phyloP scores from a whole-genome alignment of 2,888 invertebrate genomes.

The Polydesmus complanatus region DNA sequence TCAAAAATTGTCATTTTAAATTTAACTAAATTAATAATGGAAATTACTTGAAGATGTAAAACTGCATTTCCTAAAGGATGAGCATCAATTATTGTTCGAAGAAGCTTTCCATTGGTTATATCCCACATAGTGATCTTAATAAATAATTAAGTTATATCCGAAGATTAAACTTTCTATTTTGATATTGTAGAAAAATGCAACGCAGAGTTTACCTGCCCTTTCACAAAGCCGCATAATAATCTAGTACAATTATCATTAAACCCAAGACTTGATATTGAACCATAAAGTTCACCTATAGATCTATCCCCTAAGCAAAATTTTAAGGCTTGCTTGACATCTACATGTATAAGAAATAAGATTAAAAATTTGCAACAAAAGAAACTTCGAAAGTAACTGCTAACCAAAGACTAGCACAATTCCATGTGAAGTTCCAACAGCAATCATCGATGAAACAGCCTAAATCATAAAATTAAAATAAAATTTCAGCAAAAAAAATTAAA shows the following conservation, averaged over 20 bases:
- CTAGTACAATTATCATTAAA: constrained; percentile 78
- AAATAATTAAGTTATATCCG: neutral
- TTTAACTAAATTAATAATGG: neutral
- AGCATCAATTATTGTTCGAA: constrained; percentile 59
- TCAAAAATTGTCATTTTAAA: neutral
- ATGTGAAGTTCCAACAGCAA: constrained; percentile 88
- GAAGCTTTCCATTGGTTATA: constrained; percentile 54
- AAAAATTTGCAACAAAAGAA: neutral
- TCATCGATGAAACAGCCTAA: constrained; percentile 52
- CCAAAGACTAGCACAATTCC: constrained; percentile 79
- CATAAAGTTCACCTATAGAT: constrained; percentile 54
- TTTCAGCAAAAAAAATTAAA: neutral
- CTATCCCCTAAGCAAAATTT: constrained; percentile 64
- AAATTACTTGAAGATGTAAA: constrained; percentile 47
- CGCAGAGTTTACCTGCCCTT: constrained; percentile 46
- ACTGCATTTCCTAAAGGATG: constrained; percentile 74
- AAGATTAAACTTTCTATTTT: neutral
- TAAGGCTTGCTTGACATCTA: constrained; percentile 54
- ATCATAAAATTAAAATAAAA: constrained; percentile 21
- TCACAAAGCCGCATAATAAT: constrained; percentile 60
- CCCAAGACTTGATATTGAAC: constrained; percentile 48
- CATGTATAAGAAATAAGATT: constrained; percentile 5
- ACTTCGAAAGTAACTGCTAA: no score
- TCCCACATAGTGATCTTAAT: constrained; percentile 74
- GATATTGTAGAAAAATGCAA: constrained; percentile 6